phyloP scores from a whole-genome alignment of 1,140 invertebrate genomes.

The Hypsibius dujardini region DNA sequence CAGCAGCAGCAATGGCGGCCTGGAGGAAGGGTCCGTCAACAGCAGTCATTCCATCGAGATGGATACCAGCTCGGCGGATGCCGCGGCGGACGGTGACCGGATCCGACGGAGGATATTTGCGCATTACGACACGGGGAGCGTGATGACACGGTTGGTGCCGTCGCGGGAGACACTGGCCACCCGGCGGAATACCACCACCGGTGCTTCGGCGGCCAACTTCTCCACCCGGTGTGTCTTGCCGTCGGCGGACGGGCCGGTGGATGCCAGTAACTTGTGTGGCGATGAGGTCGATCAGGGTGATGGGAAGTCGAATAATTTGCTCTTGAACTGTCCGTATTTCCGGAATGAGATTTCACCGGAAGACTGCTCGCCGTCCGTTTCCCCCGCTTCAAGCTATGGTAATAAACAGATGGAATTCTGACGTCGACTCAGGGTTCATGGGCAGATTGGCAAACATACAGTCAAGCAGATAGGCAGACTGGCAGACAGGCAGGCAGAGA shows the following conservation, averaged over 20 bases:
- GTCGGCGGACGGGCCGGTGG: not conserved
- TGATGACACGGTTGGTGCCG: constrained; percentile 61
- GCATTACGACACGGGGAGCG: constrained; percentile 75
- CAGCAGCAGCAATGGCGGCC: too few relatives aligned
- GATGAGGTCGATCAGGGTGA: constrained; percentile 24
- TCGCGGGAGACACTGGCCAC: constrained; percentile 52
- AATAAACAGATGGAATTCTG: too few relatives aligned
- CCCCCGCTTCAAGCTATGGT: constrained; percentile 27
- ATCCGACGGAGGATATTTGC: constrained; percentile 53
- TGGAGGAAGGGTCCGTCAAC: too few relatives aligned
- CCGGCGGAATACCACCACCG: constrained; percentile 66
- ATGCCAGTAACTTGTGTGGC: not conserved
- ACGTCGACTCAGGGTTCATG: too few relatives aligned
- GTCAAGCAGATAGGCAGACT: too few relatives aligned
- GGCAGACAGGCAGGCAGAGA: too few relatives aligned
- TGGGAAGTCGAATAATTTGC: constrained; percentile 30
- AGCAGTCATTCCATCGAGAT: not conserved
- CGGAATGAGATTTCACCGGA: constrained; percentile 81
- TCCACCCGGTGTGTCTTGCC: constrained; percentile 20
- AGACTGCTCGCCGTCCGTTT: constrained; percentile 36
- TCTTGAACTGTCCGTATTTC: constrained; percentile 63
- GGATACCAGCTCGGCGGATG: not conserved
- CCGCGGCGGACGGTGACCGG: not conserved
- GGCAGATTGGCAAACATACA: too few relatives aligned
- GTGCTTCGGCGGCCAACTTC: constrained; percentile 69